Conservation (phyloP, 2,113 vertebrate species). For the Garra rufa region DNA sequence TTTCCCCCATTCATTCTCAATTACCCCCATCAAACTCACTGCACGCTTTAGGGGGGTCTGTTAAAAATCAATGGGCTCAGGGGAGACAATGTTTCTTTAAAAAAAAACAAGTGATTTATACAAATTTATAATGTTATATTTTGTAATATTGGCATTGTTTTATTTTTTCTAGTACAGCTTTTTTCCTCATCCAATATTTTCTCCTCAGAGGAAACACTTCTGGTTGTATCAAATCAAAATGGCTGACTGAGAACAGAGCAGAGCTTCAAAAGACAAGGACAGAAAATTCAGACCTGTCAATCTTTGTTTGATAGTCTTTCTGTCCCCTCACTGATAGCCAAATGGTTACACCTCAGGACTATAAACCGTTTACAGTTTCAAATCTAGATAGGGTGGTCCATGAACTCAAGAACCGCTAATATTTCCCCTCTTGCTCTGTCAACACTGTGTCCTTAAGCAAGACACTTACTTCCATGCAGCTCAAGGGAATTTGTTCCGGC, state of each 20-base stretch:
- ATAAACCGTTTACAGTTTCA: conserved; percentile 8
- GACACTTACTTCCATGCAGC: conserved; percentile 16
- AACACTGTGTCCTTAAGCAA: conserved; percentile 10
- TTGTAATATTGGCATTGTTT: no score
- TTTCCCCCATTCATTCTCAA: no score
- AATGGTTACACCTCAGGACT: background rate
- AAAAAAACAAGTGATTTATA: no score
- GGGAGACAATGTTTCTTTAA: no score
- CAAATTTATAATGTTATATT: no score
- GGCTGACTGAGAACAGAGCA: background rate
- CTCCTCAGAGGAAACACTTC: no score
- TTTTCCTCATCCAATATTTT: no score
- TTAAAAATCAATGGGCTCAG: no score
- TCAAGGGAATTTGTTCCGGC: conserved; percentile 26
- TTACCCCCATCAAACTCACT: no score
- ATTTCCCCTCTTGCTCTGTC: background rate
- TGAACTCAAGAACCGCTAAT: background rate
- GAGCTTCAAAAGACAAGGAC: background rate
- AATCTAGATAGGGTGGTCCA: background rate
- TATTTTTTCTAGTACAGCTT: no score
- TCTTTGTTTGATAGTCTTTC: background rate
- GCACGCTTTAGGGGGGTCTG: no score
- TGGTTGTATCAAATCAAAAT: background rate
- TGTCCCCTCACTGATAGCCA: background rate
- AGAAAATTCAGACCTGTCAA: background rate